phyloP scores from a whole-genome alignment of 2,113 vertebrate genomes.

The Sula dactylatra region DNA sequence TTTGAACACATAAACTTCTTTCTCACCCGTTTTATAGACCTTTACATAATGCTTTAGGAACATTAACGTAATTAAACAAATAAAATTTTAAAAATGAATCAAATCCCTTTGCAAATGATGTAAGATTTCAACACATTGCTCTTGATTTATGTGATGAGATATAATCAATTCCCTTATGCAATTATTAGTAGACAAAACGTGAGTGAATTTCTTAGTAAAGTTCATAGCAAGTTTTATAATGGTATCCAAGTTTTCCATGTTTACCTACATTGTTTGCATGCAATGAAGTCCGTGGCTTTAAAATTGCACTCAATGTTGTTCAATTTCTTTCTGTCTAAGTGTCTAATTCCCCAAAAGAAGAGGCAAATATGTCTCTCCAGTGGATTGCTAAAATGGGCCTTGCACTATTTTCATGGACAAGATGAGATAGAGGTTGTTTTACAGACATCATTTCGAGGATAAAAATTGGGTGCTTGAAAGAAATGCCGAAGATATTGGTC shows the following conservation, averaged over 20 bases:
- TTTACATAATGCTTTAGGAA: not conserved
- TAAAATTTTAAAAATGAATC: not conserved
- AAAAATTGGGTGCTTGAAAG: not conserved
- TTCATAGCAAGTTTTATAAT: not conserved
- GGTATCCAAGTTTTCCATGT: not conserved
- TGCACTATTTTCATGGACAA: accelerated
- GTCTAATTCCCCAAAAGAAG: not conserved
- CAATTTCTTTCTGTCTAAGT: not conserved
- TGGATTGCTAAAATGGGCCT: not conserved
- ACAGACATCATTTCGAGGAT: not conserved
- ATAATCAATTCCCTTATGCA: not conserved
- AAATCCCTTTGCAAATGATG: not conserved
- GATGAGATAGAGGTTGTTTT: not conserved
- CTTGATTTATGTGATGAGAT: not conserved
- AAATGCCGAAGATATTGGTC: not conserved
- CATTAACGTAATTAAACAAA: not conserved
- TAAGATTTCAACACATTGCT: not conserved
- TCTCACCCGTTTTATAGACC: not conserved
- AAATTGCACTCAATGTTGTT: not conserved
- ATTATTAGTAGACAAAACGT: not conserved
- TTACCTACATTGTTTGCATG: not conserved
- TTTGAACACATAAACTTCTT: conserved; percentile 3
- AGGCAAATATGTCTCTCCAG: not conserved
- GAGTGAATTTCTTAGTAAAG: not conserved
- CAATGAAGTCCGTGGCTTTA: not conserved